phyloP scores from a whole-genome alignment of 2,888 invertebrate species.

The Pemphredon lugubris region DNA sequence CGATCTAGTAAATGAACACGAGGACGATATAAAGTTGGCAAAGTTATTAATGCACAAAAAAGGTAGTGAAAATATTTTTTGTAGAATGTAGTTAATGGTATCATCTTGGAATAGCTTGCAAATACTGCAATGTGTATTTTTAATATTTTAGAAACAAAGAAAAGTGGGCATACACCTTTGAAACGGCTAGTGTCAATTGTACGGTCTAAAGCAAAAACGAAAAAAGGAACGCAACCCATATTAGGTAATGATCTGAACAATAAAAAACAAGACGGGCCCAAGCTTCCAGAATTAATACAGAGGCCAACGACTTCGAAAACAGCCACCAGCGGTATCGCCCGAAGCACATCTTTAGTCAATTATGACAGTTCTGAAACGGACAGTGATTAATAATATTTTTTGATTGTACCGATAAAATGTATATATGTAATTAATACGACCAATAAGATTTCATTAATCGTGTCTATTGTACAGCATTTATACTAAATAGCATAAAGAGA shows the following conservation, averaged over 20 bases:
- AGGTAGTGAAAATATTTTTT: conserved; percentile 79
- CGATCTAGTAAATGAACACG: conserved; percentile 88
- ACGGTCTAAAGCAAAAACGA: conserved; percentile 63
- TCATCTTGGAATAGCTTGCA: too few relatives aligned
- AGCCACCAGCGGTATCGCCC: conserved; percentile 9
- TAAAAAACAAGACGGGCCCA: conserved; percentile 37
- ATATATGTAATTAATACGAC: conserved; percentile 56
- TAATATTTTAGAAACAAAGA: conserved; percentile 67
- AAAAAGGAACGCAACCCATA: conserved; percentile 37
- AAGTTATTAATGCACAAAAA: conserved; percentile 86
- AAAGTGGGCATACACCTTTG: conserved; percentile 55
- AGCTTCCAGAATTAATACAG: conserved; percentile 49
- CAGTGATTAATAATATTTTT: conserved; percentile 68
- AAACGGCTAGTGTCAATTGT: conserved; percentile 71
- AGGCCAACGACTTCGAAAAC: conserved; percentile 49
- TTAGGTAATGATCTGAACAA: conserved; percentile 25
- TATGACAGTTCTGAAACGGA: conserved; percentile 79
- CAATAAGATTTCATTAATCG: conserved; percentile 11
- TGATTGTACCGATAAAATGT: conserved; percentile 41
- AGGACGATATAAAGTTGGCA: conserved; percentile 91
- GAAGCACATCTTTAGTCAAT: conserved; percentile 71
- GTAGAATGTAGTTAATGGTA: background rate
- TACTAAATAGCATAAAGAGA: conserved; percentile 12
- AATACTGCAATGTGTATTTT: too few relatives aligned
- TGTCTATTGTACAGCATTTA: conserved; percentile 21